Percentiles rank a stretch among this genome's conserved stretches.
phyloP scores from a whole-genome alignment of 2,797 vertebrate species.

The Tauraco hartlaubi region DNA sequence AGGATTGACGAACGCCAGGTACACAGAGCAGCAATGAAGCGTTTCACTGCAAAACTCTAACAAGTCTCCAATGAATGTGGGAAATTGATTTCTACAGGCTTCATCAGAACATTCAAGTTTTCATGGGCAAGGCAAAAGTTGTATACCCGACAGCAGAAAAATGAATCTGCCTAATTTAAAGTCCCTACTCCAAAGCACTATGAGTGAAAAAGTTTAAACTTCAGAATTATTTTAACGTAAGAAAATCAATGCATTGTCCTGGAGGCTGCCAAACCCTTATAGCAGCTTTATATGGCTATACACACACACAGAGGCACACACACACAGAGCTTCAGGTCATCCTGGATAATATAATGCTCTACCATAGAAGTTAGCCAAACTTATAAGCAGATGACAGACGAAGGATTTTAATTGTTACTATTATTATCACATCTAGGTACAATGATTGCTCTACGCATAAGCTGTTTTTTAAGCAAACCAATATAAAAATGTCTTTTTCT shows the following conservation, averaged over 20 bases:
- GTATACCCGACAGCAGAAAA: background rate
- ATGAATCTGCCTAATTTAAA: background rate
- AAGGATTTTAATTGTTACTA: background rate
- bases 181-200: background rate
- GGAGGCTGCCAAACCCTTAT: background rate
- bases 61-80: fast-evolving
- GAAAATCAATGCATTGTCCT: background rate
- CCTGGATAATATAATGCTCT: background rate
- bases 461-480: background rate
- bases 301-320: fast-evolving
- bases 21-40: background rate
- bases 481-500: background rate
- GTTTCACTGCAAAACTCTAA: background rate
- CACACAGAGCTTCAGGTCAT: background rate
- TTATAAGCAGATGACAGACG: background rate
- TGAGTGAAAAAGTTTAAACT: background rate
- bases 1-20: background rate
- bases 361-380: background rate
- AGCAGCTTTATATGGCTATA: background rate
- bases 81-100: background rate
- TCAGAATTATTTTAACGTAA: background rate
- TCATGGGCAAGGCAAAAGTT: background rate
- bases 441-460: background rate
- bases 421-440: background rate
- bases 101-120: background rate